Base-by-base conservation (phyloP, 2,113 vertebrate genomes). In the Lethenteron camtschaticum region DNA sequence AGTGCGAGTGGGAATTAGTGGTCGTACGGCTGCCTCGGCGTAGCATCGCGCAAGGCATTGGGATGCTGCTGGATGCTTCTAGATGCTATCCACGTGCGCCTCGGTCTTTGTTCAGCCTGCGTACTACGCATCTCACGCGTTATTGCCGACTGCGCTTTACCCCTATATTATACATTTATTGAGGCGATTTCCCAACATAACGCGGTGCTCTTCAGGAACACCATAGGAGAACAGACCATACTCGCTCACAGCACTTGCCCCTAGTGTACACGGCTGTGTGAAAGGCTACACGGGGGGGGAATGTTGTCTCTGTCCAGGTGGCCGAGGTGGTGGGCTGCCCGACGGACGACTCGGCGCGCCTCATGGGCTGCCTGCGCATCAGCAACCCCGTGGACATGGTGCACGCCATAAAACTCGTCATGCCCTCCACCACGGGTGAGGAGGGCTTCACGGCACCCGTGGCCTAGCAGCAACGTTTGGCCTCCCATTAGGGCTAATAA, bases 291-390 rank as follows among this genome's bases (percentile, higher is more conserved):
- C 24, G 69, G 55, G 56, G 9, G 24, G n/a, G 14, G 8, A 56
- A n/a, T 66, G 58, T 8, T 55, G 68, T 16, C 14, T 70, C 41
- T 41, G 41, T 71, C 10, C 78, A 96, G 91, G 1, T 95, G 11
- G 91, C 82, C 9, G 1, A 76, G 41, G 81, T 82, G 8, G 77
- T 97, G 68, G 85, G 83, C 73, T 97, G 94, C 73, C 81, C 83
- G 9, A 76, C 72, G 3, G 76, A 84, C 11, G 70, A 80, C 1
- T 80, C 74, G 0, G 9, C 73, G 0, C 1, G 0, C 2, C 75
- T 97, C 83, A 83, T 79, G 8, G 11, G 14, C 57, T 96, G 94
- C 75, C 75, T 96, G 68, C 86, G 80, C 14, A 8, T 72, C 59
- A 80, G 83, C 0, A 83, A 90, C 24, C 81, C 91, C 9, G 75